Evolutionary conservation across 2,797 vertebrate species (phyloP).

Genomic region (Artibeus jamaicensis): DNA sequence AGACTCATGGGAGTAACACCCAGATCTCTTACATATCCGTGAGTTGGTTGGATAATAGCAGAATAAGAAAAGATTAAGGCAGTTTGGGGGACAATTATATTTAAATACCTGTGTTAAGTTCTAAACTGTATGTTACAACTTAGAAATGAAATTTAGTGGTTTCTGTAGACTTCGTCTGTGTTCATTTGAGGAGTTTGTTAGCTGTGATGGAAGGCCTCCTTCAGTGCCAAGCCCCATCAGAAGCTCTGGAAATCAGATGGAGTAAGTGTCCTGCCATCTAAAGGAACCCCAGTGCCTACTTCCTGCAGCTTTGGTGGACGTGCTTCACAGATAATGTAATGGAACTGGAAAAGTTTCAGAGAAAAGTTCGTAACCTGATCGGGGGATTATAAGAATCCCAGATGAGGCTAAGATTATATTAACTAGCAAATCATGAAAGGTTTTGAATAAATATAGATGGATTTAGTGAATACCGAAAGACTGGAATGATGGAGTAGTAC

Average conservation of each 20-base stretch:
- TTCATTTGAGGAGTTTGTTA: background rate
- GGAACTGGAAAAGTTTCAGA: constrained; percentile 43
- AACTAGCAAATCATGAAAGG: constrained; percentile 34
- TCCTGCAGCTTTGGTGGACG: background rate
- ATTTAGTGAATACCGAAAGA: constrained; percentile 46
- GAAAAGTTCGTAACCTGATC: constrained; percentile 16
- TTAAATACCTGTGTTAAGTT: constrained; percentile 8
- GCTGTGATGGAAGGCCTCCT: background rate
- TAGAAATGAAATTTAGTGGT: background rate
- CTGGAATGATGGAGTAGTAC: background rate
- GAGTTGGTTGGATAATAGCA: background rate
- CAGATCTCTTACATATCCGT: background rate
- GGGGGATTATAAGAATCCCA: constrained; percentile 14
- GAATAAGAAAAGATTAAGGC: background rate
- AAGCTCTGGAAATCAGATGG: constrained; percentile 7
- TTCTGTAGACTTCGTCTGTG: background rate
- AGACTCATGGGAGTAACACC: background rate
- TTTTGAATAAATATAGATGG: constrained; percentile 22
- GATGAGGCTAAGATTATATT: constrained; percentile 23
- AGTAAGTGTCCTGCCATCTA: background rate
- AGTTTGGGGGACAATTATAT: background rate
- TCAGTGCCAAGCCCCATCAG: background rate
- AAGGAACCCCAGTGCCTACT: background rate
- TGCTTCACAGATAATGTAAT: constrained; percentile 37
- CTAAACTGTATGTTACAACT: background rate